phyloP scores from a whole-genome alignment of 2,888 invertebrate genomes.

The Seira sanloemensis region DNA sequence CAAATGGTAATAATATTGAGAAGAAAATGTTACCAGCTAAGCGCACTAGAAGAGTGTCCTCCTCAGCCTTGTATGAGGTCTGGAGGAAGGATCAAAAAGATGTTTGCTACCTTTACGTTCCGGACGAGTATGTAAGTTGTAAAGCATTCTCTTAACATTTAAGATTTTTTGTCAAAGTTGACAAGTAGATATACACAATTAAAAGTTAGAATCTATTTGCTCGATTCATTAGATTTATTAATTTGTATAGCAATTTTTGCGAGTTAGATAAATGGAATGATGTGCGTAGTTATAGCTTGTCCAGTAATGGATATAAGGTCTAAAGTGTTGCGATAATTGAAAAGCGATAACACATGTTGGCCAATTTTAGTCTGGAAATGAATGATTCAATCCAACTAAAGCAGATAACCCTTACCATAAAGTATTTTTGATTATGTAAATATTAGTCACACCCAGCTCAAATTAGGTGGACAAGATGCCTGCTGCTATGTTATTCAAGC shows the following conservation, averaged over 20 bases:
- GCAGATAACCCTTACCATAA: neutral
- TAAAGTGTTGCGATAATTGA: constrained; percentile 6
- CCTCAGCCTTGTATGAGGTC: constrained; percentile 79
- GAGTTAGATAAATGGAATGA: too few relatives aligned
- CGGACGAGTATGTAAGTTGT: constrained; percentile 81
- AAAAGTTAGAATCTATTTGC: too few relatives aligned
- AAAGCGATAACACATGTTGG: neutral
- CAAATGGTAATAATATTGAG: constrained; percentile 7
- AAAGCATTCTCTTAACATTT: too few relatives aligned
- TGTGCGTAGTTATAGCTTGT: too few relatives aligned
- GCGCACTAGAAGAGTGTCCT: constrained; percentile 68
- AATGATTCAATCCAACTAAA: neutral
- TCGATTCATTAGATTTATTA: too few relatives aligned
- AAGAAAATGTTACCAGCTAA: constrained; percentile 20
- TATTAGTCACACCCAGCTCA: neutral
- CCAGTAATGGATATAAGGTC: constrained; percentile 15
- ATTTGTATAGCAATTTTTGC: too few relatives aligned
- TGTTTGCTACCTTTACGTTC: constrained; percentile 84
- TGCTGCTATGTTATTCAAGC: too few relatives aligned
- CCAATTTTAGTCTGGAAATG: neutral
- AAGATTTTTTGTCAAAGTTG: too few relatives aligned
- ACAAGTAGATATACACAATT: too few relatives aligned
- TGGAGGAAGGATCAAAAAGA: constrained; percentile 82
- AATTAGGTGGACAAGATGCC: too few relatives aligned
- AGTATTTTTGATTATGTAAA: neutral